phyloP scores from a whole-genome alignment of 92 coral and sea anemone genomes.

The Bergia puertoricense region DNA sequence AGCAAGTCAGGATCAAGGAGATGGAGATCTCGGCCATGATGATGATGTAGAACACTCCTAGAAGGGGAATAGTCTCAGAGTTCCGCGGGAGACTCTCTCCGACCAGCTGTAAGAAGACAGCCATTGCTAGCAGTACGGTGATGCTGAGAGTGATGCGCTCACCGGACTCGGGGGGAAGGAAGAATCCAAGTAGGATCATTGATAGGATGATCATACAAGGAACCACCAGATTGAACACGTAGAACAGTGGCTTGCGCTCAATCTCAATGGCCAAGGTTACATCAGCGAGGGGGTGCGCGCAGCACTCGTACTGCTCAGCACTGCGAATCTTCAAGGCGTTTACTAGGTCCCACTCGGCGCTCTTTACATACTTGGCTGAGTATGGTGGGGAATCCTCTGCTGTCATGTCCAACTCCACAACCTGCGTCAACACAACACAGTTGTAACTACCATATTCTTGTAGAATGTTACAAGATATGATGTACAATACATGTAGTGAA shows the following conservation, averaged over 20 bases:
- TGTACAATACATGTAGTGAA: background rate
- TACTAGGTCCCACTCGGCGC: constrained; percentile 91
- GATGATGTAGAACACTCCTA: constrained; percentile 90
- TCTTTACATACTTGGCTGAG: constrained; percentile 74
- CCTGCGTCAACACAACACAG: constrained; percentile 34
- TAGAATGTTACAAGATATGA: background rate
- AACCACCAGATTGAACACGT: constrained; percentile 89
- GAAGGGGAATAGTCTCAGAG: constrained; percentile 92
- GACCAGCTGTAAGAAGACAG: constrained; percentile 92
- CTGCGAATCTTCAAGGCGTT: constrained; percentile 62
- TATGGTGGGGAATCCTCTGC: constrained; percentile 73
- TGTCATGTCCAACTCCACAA: constrained; percentile 80
- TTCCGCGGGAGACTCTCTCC: constrained; percentile 96
- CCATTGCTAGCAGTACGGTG: constrained; percentile 93
- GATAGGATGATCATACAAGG: constrained; percentile 92
- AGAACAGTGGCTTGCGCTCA: constrained; percentile 85
- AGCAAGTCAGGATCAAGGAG: constrained; percentile 93
- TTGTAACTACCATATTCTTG: background rate
- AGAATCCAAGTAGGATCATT: constrained; percentile 93
- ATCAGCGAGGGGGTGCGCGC: constrained; percentile 74
- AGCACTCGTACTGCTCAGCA: constrained; percentile 73
- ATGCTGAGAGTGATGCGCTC: constrained; percentile 95
- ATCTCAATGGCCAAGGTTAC: constrained; percentile 74
- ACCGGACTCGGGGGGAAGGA: constrained; percentile 96
- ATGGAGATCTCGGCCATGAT: constrained; percentile 95